phyloP scores from a whole-genome alignment of 2,113 vertebrate genomes.

The Pelmatolapia mariae region DNA sequence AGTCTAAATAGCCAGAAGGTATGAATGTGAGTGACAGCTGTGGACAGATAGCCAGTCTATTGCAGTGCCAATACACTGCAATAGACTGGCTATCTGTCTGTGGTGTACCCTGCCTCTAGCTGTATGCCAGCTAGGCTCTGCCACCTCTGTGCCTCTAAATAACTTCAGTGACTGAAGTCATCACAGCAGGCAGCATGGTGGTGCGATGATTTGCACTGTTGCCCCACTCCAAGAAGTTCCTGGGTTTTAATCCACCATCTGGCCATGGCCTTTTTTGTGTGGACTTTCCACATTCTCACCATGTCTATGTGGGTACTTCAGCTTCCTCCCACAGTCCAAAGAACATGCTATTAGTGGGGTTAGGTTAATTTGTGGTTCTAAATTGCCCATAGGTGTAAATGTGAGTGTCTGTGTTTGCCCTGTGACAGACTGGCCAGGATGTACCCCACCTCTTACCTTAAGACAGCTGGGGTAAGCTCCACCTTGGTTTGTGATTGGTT shows the following conservation, averaged over 20 bases:
- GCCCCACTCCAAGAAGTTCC: not conserved
- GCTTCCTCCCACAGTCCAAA: not conserved
- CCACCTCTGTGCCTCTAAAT: not conserved
- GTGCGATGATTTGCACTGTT: not conserved
- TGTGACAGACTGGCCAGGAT: not conserved
- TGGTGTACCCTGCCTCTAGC: not conserved
- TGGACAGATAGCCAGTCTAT: not conserved
- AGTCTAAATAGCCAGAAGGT: not conserved
- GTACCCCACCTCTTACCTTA: not conserved
- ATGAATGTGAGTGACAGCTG: not conserved
- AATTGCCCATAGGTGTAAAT: not conserved
- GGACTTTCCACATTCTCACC: not conserved
- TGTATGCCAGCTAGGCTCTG: not conserved
- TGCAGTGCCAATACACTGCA: not conserved
- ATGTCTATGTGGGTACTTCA: not conserved
- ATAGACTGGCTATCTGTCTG: not conserved
- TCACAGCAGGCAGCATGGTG: not conserved
- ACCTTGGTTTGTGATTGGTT: not conserved
- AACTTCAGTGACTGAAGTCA: not conserved
- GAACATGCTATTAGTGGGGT: not conserved
- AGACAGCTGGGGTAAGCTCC: not conserved
- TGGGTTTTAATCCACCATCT: not conserved
- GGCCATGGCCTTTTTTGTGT: not conserved
- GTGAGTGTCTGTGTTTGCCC: not conserved
- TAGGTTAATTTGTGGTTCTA: not conserved